Evolutionary conservation across 2,888 invertebrate species (phyloP).

Genomic region (Exephanes ischioxanthus): DNA sequence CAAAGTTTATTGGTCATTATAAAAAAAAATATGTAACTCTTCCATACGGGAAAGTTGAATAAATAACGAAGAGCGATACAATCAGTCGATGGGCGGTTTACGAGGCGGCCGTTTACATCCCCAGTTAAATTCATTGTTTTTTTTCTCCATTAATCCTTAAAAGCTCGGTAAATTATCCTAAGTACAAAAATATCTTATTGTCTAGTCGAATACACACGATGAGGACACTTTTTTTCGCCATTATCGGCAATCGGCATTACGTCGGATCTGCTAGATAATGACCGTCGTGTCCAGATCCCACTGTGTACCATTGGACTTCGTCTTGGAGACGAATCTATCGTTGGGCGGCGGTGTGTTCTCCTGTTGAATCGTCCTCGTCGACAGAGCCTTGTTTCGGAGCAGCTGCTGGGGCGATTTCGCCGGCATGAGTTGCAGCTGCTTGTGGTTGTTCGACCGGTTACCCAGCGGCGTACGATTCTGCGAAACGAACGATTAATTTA

Average conservation of each 20-base stretch:
- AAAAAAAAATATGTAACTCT: slow-evolving; percentile 38
- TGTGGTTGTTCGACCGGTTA: slow-evolving; percentile 79
- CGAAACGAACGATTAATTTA: slow-evolving; percentile 49
- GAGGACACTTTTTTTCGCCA: slow-evolving; percentile 32
- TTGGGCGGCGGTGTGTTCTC: slow-evolving; percentile 79
- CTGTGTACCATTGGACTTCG: slow-evolving; percentile 72
- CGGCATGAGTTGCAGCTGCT: slow-evolving; percentile 62
- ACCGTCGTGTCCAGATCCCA: slow-evolving; percentile 80
- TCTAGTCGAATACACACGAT: slow-evolving; percentile 4
- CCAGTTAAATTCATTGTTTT: slow-evolving; percentile 13
- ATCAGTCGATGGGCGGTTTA: slow-evolving; percentile 56
- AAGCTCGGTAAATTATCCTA: slow-evolving; percentile 41
- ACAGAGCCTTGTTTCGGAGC: slow-evolving; percentile 71
- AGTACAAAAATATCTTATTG: slow-evolving; percentile 40
- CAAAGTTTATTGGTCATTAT: slow-evolving; percentile 59
- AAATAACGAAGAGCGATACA: slow-evolving; percentile 57
- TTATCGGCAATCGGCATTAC: background rate
- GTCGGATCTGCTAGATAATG: slow-evolving; percentile 73
- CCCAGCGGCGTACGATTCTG: slow-evolving; percentile 80
- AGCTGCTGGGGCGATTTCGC: slow-evolving; percentile 75
- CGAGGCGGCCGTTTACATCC: slow-evolving; percentile 3
- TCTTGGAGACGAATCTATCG: slow-evolving; percentile 71
- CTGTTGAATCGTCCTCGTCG: slow-evolving; percentile 71
- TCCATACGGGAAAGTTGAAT: slow-evolving; percentile 49
- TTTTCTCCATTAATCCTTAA: slow-evolving; percentile 33